Evolutionary conservation across 2,113 vertebrate genomes (phyloP).

Genomic region (Neotragus pygmaeus): DNA sequence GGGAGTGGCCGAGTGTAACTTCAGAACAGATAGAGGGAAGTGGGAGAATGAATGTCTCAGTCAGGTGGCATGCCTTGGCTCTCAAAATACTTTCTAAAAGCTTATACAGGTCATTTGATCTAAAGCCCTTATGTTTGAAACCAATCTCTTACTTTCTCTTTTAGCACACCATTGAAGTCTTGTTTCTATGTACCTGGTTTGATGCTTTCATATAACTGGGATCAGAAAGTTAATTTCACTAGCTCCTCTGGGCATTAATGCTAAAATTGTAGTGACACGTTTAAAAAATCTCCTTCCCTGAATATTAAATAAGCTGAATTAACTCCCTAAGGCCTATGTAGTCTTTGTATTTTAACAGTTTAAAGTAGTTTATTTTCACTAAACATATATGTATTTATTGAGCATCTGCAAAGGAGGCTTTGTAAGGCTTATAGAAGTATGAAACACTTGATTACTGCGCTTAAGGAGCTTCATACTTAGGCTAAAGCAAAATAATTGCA

Average conservation of each 20-base stretch:
- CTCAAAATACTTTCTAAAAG: background rate
- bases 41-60: background rate
- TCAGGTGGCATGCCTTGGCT: background rate
- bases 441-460: background rate
- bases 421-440: background rate
- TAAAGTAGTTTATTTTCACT: background rate
- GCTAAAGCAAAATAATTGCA: background rate
- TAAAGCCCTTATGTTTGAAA: background rate
- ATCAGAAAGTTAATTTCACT: constrained; percentile 7
- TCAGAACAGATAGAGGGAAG: background rate
- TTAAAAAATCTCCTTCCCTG: background rate
- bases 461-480: background rate
- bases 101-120: background rate
- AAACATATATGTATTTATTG: background rate
- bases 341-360: background rate
- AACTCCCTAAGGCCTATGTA: background rate
- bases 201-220: background rate
- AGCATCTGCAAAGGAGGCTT: background rate
- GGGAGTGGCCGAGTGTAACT: background rate
- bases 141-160: background rate
- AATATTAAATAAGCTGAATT: background rate
- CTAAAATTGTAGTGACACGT: background rate
- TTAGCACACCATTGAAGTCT: background rate
- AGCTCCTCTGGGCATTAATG: background rate
- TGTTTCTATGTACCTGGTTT: background rate